These are phyloP conservation scores for Ochropleura plecta DNA, from an alignment of 2,888 invertebrate species.

Conservation along the genomic window DNA sequence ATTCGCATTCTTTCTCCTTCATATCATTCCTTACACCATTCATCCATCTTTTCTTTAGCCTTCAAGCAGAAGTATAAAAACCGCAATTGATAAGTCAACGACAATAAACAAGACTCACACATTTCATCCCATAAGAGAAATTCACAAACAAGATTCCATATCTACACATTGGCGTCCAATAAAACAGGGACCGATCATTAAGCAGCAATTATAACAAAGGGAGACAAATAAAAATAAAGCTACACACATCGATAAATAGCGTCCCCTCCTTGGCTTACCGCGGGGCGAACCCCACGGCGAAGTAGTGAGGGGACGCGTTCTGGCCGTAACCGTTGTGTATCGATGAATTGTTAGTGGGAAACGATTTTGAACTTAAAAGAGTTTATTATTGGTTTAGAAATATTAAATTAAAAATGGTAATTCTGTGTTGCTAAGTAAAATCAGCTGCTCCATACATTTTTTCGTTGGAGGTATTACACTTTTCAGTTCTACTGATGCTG, in stretches of 20 bases:
- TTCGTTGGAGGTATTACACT: no score
- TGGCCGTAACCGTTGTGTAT: constrained; percentile 54
- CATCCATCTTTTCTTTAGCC: no score
- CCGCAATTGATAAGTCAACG: background rate
- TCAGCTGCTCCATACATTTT: no score
- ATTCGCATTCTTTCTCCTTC: no score
- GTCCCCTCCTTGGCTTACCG: constrained; percentile 78
- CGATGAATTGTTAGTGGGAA: constrained; percentile 70
- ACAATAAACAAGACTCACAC: constrained; percentile 2
- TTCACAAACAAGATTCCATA: constrained; percentile 13
- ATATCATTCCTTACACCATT: no score
- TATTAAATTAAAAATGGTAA: background rate
- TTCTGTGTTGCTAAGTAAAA: background rate
- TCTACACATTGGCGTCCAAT: constrained; percentile 47
- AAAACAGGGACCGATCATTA: constrained; percentile 77
- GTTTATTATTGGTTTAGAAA: background rate
- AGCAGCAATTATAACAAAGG: constrained; percentile 83
- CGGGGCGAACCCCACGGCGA: constrained; percentile 76
- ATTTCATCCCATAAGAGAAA: background rate
- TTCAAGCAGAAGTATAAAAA: background rate
- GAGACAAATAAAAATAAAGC: constrained; percentile 86
- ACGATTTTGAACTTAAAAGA: constrained; percentile 68
- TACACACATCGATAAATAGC: constrained; percentile 84
- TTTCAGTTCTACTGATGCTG: no score
- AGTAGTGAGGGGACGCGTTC: constrained; percentile 74